Base-by-base conservation (phyloP, 2,797 vertebrate genomes). In the Pempheris klunzingeri region DNA sequence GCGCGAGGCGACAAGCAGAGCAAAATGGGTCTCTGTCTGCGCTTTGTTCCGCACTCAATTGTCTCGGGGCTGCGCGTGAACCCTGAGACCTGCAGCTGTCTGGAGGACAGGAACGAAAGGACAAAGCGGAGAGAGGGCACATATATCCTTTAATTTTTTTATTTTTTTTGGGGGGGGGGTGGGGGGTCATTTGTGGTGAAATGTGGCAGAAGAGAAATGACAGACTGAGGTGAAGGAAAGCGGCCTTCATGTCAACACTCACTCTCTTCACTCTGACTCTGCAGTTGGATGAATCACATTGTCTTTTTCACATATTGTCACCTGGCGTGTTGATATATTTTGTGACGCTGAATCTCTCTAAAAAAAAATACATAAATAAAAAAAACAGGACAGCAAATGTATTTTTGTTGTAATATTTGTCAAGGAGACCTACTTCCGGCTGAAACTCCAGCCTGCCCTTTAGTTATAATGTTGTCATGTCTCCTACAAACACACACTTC, bases 21-120 rank as follows among this genome's bases (percentile, higher is more conserved):
- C 82, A 86, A 90, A 92, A 91, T 82, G 85, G 88, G 71, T 89
- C 86, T 78, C 87, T 90, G 91, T 93, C 93, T 91, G 76, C 69
- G 88, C 93, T 93, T 94, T 95, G 92, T 95, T 93, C 85, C 59
- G 49, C 80, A 82, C 86, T 91, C 92, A 94, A 93, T 95, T 89
- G 93, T 93, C 86, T 92, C 68, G 71, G 47, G 80, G 88, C 90
- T 85, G 88, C 85, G 88, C 85, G 87, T 94, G 92, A 94, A 94
- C 92, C 86, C 87, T 86, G 86, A 88, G 89, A 93, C 93, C 86
- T 15, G 90, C 81, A 66, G 85, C 85, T 83, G 89, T 87, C 88
- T 90, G 82, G 69, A 71, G 81, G 78, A 82, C 71, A 80, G 46
- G 49, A 20, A 58, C 10, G 4, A 50, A 36, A 32, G 24, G 24